These are phyloP conservation scores for Sminthopsis crassicaudata DNA, from an alignment of 2,113 vertebrate species.

Conservation along the genomic window DNA sequence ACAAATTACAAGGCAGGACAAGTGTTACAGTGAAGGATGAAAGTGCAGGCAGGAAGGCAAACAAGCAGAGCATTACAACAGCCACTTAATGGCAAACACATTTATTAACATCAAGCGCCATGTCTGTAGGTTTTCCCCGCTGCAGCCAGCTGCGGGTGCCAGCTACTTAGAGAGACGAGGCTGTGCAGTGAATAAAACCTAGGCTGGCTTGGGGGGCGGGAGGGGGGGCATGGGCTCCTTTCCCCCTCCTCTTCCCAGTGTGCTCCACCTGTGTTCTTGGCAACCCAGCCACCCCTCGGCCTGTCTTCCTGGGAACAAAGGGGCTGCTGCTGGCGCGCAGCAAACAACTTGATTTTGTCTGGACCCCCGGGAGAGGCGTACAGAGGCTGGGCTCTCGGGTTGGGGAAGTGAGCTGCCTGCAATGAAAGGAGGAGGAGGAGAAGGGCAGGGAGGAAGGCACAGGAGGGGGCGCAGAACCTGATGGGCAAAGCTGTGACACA, in stretches of 20 bases:
- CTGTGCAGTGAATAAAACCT: conserved; percentile 66
- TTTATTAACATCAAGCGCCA: conserved; percentile 80
- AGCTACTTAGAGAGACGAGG: conserved; percentile 78
- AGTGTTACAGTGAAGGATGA: conserved; percentile 81
- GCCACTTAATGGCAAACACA: conserved; percentile 81
- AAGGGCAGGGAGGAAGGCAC: conserved; percentile 84
- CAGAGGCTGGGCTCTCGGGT: conserved; percentile 77
- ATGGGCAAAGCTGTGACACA: conserved; percentile 76
- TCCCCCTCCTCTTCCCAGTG: neutral
- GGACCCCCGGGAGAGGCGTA: conserved; percentile 78
- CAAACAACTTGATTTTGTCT: conserved; percentile 78
- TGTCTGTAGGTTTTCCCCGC: conserved; percentile 76
- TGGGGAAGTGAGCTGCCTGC: conserved; percentile 83
- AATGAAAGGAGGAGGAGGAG: conserved; percentile 80
- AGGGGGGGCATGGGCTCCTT: neutral
- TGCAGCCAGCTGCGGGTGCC: conserved; percentile 73
- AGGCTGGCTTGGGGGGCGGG: neutral
- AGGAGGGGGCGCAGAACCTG: conserved; percentile 78
- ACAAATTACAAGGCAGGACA: conserved; percentile 80
- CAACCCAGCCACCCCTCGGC: conserved; percentile 67
- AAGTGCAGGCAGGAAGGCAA: conserved; percentile 81
- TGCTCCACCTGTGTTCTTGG: conserved; percentile 67
- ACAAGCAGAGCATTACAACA: conserved; percentile 80
- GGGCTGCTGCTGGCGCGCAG: conserved; percentile 77
- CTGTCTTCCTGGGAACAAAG: conserved; percentile 76